A percentile compares a stretch with the other conserved stretches of the same genome.
Conservation (phyloP, 2,113 vertebrate species). For the Oriolus oriolus region DNA sequence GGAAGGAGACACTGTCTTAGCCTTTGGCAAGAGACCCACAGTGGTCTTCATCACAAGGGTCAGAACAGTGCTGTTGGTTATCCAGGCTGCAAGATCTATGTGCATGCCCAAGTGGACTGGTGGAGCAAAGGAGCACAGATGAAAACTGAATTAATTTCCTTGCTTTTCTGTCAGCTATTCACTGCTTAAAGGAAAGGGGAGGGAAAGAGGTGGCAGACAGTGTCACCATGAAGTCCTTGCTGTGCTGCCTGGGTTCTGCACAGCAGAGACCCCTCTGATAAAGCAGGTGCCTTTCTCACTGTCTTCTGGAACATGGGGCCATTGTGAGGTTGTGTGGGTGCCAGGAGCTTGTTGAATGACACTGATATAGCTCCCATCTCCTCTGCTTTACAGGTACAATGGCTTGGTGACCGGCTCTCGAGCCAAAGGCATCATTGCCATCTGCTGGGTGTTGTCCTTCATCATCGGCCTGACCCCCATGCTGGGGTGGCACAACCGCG, state of each 20-base stretch:
- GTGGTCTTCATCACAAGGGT: not conserved
- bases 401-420: slow-evolving; percentile 87
- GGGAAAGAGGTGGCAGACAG: not conserved
- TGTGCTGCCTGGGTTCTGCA: not conserved
- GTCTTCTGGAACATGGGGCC: not conserved
- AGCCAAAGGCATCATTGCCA: slow-evolving; percentile 86
- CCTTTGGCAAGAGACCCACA: not conserved
- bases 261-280: not conserved
- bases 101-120: not conserved
- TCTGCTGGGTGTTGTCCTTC: slow-evolving; percentile 94
- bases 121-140: not conserved
- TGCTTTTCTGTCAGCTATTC: not conserved
- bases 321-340: not conserved
- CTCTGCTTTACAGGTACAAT: slow-evolving; percentile 83
- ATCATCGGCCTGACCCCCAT: slow-evolving; percentile 93
- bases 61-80: not conserved
- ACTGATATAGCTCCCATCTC: not conserved
- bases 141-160: not conserved
- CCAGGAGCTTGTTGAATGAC: not conserved
- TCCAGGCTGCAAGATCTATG: not conserved
- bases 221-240: not conserved
- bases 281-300: not conserved
- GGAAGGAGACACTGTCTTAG: not conserved
- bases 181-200: not conserved
- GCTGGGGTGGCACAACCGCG: slow-evolving; percentile 86